A percentile compares a stretch with the other conserved stretches of the same genome.
phyloP scores from a whole-genome alignment of 2,888 invertebrate genomes.

The Troides oblongomaculatus region DNA sequence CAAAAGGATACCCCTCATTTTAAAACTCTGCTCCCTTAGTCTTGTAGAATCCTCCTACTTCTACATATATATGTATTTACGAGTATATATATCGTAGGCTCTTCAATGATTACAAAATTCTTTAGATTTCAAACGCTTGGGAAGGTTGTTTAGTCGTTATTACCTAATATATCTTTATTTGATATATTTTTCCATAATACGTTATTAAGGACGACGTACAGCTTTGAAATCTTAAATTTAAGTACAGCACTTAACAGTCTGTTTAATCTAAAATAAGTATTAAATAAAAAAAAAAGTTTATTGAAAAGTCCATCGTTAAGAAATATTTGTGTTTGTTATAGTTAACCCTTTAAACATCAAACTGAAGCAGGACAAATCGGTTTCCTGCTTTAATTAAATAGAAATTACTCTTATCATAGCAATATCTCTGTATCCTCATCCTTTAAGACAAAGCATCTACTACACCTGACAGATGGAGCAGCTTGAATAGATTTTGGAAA shows the following conservation, averaged over 20 bases:
- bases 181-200: no score
- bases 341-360: not conserved
- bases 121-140: slow-evolving; percentile 13
- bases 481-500: no score
- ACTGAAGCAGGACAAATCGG: not conserved
- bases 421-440: no score
- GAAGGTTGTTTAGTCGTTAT: slow-evolving; percentile 3
- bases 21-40: not conserved
- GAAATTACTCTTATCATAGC: no score
- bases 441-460: no score
- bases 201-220: no score
- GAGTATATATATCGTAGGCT: slow-evolving; percentile 15
- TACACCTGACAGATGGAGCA: no score
- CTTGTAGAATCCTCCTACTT: not conserved
- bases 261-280: not conserved
- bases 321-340: no score
- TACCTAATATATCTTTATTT: no score
- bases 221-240: not conserved
- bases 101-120: slow-evolving; percentile 24
- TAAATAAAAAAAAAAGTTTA: not conserved
- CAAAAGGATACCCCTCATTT: slow-evolving; percentile 14
- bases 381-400: no score
- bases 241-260: not conserved
- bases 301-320: not conserved
- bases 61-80: not conserved